Base-by-base conservation (phyloP, 2,888 invertebrate genomes). In the Frankliniella fusca region DNA sequence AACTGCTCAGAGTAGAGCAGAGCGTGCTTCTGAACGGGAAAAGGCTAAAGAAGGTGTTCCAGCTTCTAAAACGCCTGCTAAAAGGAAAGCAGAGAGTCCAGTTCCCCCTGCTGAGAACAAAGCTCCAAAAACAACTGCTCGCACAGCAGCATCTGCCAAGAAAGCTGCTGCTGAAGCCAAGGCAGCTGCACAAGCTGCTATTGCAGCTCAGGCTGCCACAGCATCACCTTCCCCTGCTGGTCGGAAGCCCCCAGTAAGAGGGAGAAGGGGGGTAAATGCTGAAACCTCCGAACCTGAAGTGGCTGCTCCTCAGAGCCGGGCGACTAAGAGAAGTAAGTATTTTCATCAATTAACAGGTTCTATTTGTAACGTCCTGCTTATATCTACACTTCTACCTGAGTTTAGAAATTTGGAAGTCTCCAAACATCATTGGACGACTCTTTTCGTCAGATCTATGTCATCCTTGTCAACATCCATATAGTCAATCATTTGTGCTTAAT, bases 111-210 rank as follows among this genome's bases (percentile, higher is more conserved):
- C 48, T 27, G 48, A 85, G 85, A n/a, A 83, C 86, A 18, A 85
- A 86, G 80, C 81, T 83, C 85, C 50, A 85, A 87, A 84, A 85
- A 86, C 70, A 48, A 50, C 70, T 7, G 48, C 80, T 15, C 23
- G 48, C 80, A 83, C 84, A 76, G 82, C 83, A 65, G 79, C 76
- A 20, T 80, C 10, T 84, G 85, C 54, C 85, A 86, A 84, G 84
- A 84, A 54, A 82, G 81, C 85, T 27, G 84, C 85, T 54, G 86
- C 86, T 82, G 87, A 88, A 83, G 84, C 86, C 54, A 83, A 86
- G 76, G 87, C 87, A 3, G 86, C 87, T 54, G 87, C 87, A 3
- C 86, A 87, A 65, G 86, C 87, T 3, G 86, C 87, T 48, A 86
- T 86, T 15, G 88, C 88, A 81, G 87, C 87, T 80, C 86, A 81